phyloP scores from a whole-genome alignment of 92 coral and sea anemone genomes.

The Zoanthus solanderi region DNA sequence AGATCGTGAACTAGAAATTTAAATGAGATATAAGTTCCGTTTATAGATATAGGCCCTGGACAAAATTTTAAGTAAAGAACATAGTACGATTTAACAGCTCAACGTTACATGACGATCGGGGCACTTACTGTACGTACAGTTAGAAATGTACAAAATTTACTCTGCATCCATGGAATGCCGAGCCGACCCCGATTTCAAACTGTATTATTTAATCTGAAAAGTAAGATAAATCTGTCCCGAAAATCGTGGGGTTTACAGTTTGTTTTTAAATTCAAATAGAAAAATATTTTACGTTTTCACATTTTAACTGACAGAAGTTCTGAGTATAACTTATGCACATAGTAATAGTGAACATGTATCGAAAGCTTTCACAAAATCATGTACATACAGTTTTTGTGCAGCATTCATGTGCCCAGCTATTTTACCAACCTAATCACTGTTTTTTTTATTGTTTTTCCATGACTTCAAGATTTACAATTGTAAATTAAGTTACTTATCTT shows the following conservation, averaged over 20 bases:
- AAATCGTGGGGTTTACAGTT: neutral
- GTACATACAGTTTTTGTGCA: neutral
- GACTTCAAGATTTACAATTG: too few species aligned
- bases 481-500: too few species aligned
- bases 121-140: too few species aligned
- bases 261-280: neutral
- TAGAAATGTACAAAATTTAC: too few species aligned
- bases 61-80: neutral
- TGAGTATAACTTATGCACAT: neutral
- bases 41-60: neutral
- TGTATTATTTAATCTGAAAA: too few species aligned
- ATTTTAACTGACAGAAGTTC: neutral
- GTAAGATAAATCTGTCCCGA: too few species aligned
- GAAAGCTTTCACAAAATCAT: neutral
- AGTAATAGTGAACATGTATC: neutral
- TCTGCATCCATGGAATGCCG: too few species aligned
- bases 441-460: too few species aligned
- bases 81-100: neutral
- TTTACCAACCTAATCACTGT: neutral
- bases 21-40: neutral
- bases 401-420: neutral
- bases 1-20: neutral
- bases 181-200: too few species aligned
- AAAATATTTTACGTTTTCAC: neutral
- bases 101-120: too few species aligned